Conservation (phyloP, 2,888 invertebrate species). For the Reticulitermes lucifugus region DNA sequence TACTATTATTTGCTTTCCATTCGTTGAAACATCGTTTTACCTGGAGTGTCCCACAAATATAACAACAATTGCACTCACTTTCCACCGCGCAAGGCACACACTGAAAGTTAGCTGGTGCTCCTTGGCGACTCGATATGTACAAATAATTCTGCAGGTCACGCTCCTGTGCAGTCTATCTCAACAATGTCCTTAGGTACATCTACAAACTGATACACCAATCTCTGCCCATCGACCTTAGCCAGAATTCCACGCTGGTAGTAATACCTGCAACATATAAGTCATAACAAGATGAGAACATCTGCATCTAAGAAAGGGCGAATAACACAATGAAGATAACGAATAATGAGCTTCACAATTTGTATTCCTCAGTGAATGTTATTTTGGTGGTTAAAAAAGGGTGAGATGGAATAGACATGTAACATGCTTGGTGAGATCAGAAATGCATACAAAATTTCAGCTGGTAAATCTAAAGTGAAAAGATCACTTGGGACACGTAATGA, state of each 20-base stretch:
- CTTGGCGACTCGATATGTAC: constrained; percentile 48
- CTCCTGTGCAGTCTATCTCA: constrained; percentile 95
- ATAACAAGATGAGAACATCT: too few species aligned
- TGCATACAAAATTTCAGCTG: too few species aligned
- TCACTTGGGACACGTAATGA: too few species aligned
- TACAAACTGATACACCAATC: constrained; percentile 99
- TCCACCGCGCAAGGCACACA: constrained; percentile 39
- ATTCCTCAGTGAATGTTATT: too few species aligned
- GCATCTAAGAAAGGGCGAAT: neutral
- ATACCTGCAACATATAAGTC: constrained; percentile 69
- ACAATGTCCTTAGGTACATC: constrained; percentile 98
- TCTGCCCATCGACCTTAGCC: constrained; percentile 99
- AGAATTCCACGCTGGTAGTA: constrained; percentile 99
- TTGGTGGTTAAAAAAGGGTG: neutral
- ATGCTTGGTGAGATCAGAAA: too few species aligned
- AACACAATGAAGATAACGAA: neutral
- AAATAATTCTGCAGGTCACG: constrained; percentile 67
- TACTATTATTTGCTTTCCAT: constrained; percentile 40
- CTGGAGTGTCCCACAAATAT: constrained; percentile 19
- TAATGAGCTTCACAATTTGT: too few species aligned
- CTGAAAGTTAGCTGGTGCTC: constrained; percentile 26
- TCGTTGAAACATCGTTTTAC: constrained; percentile 40
- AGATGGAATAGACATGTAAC: too few species aligned
- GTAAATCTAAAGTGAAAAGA: too few species aligned
- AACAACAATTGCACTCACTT: constrained; percentile 33